Percentiles rank a stretch among this genome's conserved stretches.
Conservation (phyloP, 2,888 invertebrate genomes). For the Salticus scenicus region DNA sequence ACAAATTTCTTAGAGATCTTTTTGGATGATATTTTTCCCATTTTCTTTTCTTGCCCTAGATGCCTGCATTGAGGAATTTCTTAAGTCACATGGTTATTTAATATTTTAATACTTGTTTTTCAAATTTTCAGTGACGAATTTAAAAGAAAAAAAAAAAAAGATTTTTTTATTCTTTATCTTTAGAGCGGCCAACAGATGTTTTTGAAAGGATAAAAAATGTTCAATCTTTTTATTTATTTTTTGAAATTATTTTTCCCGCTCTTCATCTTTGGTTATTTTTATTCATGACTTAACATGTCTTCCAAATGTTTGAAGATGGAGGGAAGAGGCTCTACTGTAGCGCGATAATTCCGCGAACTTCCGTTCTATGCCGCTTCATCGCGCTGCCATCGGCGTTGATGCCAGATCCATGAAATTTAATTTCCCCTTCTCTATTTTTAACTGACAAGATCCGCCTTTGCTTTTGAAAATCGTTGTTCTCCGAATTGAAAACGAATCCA, state of each 20-base stretch:
- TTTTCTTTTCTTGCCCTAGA: background rate
- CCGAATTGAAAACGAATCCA: conserved; percentile 30
- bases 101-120: conserved; percentile 46
- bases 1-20: background rate
- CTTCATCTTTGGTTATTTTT: conserved; percentile 20
- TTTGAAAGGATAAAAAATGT: conserved; percentile 44
- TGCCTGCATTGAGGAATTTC: background rate
- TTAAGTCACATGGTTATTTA: conserved; percentile 17
- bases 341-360: conserved; percentile 44
- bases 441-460: conserved; percentile 42
- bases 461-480: conserved; percentile 51
- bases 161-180: conserved; percentile 27
- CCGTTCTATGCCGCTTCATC: conserved; percentile 32
- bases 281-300: conserved; percentile 50
- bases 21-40: background rate
- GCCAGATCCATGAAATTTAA: conserved; percentile 56
- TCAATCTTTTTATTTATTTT: conserved; percentile 5
- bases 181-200: conserved; percentile 50
- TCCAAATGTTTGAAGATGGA: background rate
- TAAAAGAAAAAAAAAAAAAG: conserved; percentile 41
- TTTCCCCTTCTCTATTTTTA: conserved; percentile 55
- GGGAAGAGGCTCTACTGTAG: conserved; percentile 13
- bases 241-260: background rate
- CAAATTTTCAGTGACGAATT: conserved; percentile 27
- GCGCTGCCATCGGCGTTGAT: conserved; percentile 36